Evolutionary conservation across 2,797 vertebrate species (phyloP).

Genomic region (Anas bernieri): DNA sequence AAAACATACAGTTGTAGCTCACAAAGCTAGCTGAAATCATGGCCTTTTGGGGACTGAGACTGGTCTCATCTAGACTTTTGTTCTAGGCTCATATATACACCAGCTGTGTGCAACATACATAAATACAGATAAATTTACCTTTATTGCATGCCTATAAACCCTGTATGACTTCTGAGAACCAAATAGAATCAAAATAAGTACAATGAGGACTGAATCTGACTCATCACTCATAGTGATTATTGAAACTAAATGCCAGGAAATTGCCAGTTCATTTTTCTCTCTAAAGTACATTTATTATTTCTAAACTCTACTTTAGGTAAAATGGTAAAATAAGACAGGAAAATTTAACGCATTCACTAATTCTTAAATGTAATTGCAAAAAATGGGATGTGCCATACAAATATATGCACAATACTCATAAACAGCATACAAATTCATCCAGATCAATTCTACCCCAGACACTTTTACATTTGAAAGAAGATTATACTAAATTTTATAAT

Average conservation of each 20-base stretch:
- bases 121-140: background rate
- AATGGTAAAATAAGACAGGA: background rate
- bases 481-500: background rate
- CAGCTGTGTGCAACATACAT: background rate
- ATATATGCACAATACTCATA: background rate
- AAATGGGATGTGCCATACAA: background rate
- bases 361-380: background rate
- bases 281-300: background rate
- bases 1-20: background rate
- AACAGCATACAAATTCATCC: background rate
- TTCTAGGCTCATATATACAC: background rate
- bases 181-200: background rate
- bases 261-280: background rate
- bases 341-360: background rate
- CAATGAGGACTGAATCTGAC: background rate
- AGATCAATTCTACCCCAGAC: background rate
- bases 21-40: background rate
- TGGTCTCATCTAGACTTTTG: background rate
- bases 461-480: background rate
- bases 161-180: background rate
- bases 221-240: background rate
- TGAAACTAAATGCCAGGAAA: background rate
- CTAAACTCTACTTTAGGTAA: background rate
- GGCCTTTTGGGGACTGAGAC: background rate
- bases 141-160: background rate